Conservation (phyloP, 1,140 invertebrate species). For the Orchesella cincta region DNA sequence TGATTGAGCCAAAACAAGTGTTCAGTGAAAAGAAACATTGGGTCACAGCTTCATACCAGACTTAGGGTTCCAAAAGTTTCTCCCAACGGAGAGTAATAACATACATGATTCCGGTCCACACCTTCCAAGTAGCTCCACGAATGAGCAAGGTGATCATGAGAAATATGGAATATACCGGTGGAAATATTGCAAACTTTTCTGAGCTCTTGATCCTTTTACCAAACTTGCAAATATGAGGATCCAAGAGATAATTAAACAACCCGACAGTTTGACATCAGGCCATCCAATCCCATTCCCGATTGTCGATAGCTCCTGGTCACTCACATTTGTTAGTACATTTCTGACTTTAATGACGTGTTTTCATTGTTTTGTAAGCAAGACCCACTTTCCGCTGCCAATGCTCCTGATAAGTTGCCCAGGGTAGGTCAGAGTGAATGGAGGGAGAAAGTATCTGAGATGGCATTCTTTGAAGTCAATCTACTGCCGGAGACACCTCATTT, state of each 20-base stretch:
- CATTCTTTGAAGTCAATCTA: too few relatives aligned
- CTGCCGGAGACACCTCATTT: too few relatives aligned
- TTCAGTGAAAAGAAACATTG: constrained; percentile 62
- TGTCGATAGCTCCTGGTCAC: constrained; percentile 65
- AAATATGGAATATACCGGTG: constrained; percentile 66
- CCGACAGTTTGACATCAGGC: constrained; percentile 71
- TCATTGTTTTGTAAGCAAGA: too few relatives aligned
- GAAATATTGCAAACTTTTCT: constrained; percentile 51
- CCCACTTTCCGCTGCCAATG: too few relatives aligned
- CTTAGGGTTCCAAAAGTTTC: constrained; percentile 58
- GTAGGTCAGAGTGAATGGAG: too few relatives aligned
- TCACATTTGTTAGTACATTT: too few relatives aligned
- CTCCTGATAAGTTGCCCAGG: too few relatives aligned
- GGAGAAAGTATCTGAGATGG: too few relatives aligned
- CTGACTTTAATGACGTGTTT: too few relatives aligned
- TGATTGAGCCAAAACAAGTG: constrained; percentile 59
- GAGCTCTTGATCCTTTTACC: constrained; percentile 75
- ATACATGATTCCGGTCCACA: constrained; percentile 64
- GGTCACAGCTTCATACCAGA: constrained; percentile 56
- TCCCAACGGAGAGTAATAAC: constrained; percentile 64
- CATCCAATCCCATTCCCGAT: constrained; percentile 72
- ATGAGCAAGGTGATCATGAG: constrained; percentile 65
- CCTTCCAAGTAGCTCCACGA: constrained; percentile 66
- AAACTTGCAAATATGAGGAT: constrained; percentile 72
- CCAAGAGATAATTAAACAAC: constrained; percentile 76